Evolutionary conservation across 2,888 invertebrate species (phyloP).

Genomic region (Leptura quadrifasciata): DNA sequence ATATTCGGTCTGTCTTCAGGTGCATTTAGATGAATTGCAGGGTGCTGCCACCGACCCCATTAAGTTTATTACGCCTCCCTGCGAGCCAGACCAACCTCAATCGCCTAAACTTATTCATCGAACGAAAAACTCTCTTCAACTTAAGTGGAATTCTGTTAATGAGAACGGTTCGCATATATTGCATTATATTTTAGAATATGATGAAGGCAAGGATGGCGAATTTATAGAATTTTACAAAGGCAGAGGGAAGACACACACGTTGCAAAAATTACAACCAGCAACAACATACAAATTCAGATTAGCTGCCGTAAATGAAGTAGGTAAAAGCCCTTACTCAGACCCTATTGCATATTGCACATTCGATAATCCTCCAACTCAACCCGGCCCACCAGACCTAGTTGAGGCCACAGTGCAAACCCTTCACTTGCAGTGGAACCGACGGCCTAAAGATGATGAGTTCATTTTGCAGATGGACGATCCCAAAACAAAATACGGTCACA

Average conservation of each 20-base stretch:
- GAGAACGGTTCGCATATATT: conserved; percentile 89
- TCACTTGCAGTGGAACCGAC: conserved; percentile 83
- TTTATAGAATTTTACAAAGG: conserved; percentile 85
- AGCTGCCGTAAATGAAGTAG: conserved; percentile 88
- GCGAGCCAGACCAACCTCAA: conserved; percentile 86
- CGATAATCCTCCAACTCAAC: conserved; percentile 87
- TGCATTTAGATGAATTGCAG: conserved; percentile 83
- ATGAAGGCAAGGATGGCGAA: conserved; percentile 81
- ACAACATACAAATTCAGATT: conserved; percentile 89
- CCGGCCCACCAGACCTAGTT: conserved; percentile 83
- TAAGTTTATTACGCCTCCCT: conserved; percentile 87
- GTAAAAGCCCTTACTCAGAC: conserved; percentile 84
- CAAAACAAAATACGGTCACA: conserved; percentile 68
- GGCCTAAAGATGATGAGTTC: conserved; percentile 87
- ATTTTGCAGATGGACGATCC: conserved; percentile 86
- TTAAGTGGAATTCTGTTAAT: conserved; percentile 83
- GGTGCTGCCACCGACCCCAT: conserved; percentile 87
- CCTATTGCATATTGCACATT: conserved; percentile 83
- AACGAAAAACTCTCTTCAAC: conserved; percentile 82
- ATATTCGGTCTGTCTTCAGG: conserved; percentile 85
- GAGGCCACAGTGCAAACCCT: conserved; percentile 80
- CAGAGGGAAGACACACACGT: conserved; percentile 84
- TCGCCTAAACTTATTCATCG: conserved; percentile 83
- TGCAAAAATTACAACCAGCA: conserved; percentile 85
- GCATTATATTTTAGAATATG: conserved; percentile 87